Conservation (phyloP, 1,140 invertebrate genomes). For the Micrasema minimum region DNA sequence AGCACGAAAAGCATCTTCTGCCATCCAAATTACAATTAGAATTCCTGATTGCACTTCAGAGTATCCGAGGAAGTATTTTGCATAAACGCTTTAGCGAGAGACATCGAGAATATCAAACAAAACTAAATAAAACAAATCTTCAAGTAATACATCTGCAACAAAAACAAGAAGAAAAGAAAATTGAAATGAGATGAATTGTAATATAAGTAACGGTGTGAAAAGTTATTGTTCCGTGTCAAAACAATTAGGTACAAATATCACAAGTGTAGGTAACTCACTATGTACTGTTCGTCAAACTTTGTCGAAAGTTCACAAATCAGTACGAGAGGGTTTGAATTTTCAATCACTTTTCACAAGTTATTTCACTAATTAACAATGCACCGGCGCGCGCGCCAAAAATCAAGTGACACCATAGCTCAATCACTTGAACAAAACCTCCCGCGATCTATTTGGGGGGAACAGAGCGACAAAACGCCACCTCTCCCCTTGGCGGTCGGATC, state of each 20-base stretch:
- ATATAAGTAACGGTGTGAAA: too few relatives aligned
- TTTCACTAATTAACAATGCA: constrained; percentile 33
- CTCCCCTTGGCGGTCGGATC: constrained; percentile 31
- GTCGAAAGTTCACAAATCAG: constrained; percentile 16
- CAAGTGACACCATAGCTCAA: constrained; percentile 30
- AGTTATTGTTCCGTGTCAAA: too few relatives aligned
- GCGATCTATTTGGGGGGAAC: constrained; percentile 36
- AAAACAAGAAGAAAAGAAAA: too few relatives aligned
- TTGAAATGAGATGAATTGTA: too few relatives aligned
- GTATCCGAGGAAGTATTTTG: too few relatives aligned
- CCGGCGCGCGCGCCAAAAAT: constrained; percentile 37
- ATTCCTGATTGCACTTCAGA: constrained; percentile 25
- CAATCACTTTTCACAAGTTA: constrained; percentile 9
- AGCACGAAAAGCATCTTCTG: constrained; percentile 24
- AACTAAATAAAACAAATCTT: too few relatives aligned
- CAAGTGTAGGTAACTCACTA: constrained; percentile 1
- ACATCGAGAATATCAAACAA: too few relatives aligned
- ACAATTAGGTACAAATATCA: too few relatives aligned
- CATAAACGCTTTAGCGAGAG: too few relatives aligned
- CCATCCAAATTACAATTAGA: constrained; percentile 39
- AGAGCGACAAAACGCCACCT: constrained; percentile 31
- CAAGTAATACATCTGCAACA: too few relatives aligned
- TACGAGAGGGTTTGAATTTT: constrained; percentile 15
- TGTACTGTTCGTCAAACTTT: constrained; percentile 15
- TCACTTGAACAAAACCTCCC: constrained; percentile 27